Conservation (phyloP, 2,888 invertebrate genomes). For the Nemotelus nigrinus region DNA sequence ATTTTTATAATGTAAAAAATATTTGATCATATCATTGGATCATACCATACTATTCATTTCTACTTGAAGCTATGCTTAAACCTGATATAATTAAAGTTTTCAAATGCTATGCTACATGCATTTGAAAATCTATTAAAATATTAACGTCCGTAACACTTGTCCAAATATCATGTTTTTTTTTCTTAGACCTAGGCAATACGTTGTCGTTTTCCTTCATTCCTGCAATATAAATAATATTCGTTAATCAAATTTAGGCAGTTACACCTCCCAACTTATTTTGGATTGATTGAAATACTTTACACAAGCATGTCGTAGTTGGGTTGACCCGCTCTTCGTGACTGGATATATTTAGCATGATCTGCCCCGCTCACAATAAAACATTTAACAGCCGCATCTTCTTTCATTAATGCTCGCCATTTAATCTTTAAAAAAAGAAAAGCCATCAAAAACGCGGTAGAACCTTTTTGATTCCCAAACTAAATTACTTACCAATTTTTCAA, state of each 20-base stretch:
- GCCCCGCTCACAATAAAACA: constrained; percentile 73
- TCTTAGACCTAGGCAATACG: constrained; percentile 22
- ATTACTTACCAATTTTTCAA: constrained; percentile 70
- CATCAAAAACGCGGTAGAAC: not conserved
- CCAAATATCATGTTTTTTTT: not conserved
- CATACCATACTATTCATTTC: not conserved
- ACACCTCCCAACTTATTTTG: not conserved
- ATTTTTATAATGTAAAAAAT: not conserved
- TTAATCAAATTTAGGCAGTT: not conserved
- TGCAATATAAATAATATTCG: constrained; percentile 9
- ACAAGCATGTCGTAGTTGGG: constrained; percentile 75
- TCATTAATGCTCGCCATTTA: constrained; percentile 77
- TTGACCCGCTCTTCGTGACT: constrained; percentile 72
- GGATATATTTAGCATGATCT: constrained; percentile 77
- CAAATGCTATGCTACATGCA: not conserved
- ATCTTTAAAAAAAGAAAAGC: constrained; percentile 64
- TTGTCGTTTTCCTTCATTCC: constrained; percentile 27
- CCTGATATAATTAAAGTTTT: not conserved
- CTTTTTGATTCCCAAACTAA: not conserved
- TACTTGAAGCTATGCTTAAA: not conserved
- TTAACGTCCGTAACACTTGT: too few relatives aligned
- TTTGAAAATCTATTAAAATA: not conserved
- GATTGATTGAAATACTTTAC: constrained; percentile 55
- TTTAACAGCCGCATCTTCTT: constrained; percentile 75
- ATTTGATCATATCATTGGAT: not conserved